Conservation (phyloP, 2,113 vertebrate species). For the Ailuropoda melanoleuca region DNA sequence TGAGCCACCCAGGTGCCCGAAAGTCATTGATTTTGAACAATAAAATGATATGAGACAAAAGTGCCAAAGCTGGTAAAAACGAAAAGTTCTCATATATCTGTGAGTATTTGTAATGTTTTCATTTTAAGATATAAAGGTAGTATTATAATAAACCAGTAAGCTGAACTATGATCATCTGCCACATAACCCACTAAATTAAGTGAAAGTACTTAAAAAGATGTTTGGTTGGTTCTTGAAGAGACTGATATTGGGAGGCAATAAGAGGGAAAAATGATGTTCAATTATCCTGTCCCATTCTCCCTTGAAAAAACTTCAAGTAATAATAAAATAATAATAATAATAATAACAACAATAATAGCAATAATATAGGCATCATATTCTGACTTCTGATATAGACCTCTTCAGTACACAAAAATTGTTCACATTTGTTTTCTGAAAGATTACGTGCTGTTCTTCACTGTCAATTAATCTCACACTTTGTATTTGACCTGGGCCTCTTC, state of each 20-base stretch:
- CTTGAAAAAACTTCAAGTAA: neutral
- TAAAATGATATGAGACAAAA: neutral
- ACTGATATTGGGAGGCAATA: neutral
- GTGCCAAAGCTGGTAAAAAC: neutral
- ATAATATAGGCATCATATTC: neutral
- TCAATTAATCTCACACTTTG: neutral
- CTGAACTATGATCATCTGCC: neutral
- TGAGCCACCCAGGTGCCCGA: no score
- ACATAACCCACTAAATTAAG: neutral
- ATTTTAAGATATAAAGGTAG: slow-evolving; percentile 11
- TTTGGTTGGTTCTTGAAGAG: neutral
- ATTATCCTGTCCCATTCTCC: neutral
- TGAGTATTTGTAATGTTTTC: neutral
- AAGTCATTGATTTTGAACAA: neutral
- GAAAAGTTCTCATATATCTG: neutral
- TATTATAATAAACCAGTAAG: neutral
- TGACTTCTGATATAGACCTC: neutral
- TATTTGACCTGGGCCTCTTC: neutral
- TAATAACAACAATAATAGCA: neutral
- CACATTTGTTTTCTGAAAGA: neutral
- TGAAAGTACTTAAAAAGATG: neutral
- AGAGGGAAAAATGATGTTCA: neutral
- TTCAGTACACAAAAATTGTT: neutral
- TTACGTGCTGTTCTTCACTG: neutral
- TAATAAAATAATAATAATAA: neutral